Conservation (phyloP, 2,888 invertebrate genomes). For the Hipparchia sbordonii region DNA sequence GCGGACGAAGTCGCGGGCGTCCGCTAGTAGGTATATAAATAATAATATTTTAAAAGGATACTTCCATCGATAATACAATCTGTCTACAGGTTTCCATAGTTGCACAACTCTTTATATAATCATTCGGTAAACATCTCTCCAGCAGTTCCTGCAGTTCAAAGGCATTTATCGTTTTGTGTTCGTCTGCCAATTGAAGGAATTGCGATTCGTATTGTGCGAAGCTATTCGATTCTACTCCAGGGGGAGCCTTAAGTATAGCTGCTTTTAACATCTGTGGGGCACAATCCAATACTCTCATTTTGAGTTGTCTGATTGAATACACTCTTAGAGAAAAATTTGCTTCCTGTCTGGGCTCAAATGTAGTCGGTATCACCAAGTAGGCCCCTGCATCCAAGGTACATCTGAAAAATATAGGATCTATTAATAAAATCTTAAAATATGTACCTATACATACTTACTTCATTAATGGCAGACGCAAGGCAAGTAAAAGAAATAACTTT, state of each 20-base stretch:
- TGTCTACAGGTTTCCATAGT: conserved; percentile 96
- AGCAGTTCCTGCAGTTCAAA: conserved; percentile 95
- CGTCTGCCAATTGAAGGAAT: conserved; percentile 94
- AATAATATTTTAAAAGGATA: conserved; percentile 81
- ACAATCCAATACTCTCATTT: conserved; percentile 88
- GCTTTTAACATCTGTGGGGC: conserved; percentile 87
- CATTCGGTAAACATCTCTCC: conserved; percentile 95
- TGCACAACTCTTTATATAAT: conserved; percentile 97
- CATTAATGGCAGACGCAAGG: not conserved
- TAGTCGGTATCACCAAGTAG: conserved; percentile 94
- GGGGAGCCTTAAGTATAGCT: conserved; percentile 89
- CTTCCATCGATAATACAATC: conserved; percentile 94
- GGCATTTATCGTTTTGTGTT: conserved; percentile 94
- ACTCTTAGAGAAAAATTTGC: conserved; percentile 93
- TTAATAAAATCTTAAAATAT: not conserved
- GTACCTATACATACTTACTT: too few relatives aligned
- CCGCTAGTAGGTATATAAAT: too few relatives aligned
- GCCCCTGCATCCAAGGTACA: conserved; percentile 91
- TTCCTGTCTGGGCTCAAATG: conserved; percentile 95
- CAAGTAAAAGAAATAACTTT: not conserved
- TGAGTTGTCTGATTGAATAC: conserved; percentile 89
- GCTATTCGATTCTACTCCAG: conserved; percentile 86
- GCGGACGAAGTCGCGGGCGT: too few relatives aligned
- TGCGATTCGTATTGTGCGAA: conserved; percentile 94
- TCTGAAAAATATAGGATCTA: conserved; percentile 61